These are phyloP conservation scores for Hipposideros larvatus DNA, from an alignment of 2,797 vertebrate genomes.

Conservation along the genomic window DNA sequence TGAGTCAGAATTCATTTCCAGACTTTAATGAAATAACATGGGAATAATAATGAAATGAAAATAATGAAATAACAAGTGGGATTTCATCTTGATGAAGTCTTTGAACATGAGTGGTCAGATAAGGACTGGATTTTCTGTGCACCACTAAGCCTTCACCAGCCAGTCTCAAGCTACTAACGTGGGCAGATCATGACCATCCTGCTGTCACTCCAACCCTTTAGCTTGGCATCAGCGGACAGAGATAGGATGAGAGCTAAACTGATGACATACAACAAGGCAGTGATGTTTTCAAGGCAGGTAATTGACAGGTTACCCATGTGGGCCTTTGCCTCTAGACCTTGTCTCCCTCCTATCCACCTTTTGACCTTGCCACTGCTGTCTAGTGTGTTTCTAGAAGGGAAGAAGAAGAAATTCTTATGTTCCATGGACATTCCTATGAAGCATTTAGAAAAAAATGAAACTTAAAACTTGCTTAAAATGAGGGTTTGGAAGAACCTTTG, in stretches of 20 bases:
- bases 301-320: fast-evolving
- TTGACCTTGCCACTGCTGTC: not conserved
- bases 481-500: not conserved
- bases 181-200: fast-evolving
- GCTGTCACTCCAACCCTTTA: not conserved
- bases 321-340: not conserved
- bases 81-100: not conserved
- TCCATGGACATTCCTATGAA: not conserved
- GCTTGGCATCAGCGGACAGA: fast-evolving
- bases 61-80: not conserved
- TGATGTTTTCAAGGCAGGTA: not conserved
- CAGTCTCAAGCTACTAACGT: not conserved
- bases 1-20: not conserved
- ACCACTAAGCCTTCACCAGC: not conserved
- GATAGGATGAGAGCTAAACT: fast-evolving
- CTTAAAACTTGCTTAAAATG: not conserved
- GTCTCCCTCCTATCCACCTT: not conserved
- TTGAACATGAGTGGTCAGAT: not conserved
- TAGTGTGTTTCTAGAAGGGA: not conserved
- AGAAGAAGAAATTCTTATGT: not conserved
- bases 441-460: slow-evolving; percentile 29
- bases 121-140: not conserved
- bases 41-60: not conserved
- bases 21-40: not conserved
- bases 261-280: no score